Evolutionary conservation across 2,113 vertebrate species (phyloP).

Genomic region (Capricornis sumatraensis): DNA sequence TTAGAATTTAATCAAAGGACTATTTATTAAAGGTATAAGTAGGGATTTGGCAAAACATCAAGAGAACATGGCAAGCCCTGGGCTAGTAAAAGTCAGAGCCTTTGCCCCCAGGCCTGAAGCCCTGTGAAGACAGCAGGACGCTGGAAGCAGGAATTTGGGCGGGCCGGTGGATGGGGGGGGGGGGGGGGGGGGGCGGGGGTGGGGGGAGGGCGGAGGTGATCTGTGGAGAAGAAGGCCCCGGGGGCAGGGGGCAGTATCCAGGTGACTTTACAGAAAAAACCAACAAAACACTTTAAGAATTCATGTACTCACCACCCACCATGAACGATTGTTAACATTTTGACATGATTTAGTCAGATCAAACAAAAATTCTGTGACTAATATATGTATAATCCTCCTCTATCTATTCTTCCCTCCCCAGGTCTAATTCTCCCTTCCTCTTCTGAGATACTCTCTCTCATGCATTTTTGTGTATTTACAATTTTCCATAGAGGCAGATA

Average conservation of each 20-base stretch:
- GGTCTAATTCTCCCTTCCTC: background rate
- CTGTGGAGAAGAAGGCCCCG: background rate
- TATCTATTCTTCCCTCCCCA: background rate
- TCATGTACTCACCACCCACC: background rate
- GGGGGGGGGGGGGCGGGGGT: too few relatives aligned
- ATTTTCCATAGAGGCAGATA: background rate
- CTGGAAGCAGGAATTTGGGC: accelerated
- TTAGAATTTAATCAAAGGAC: background rate
- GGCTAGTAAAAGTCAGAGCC: background rate
- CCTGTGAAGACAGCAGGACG: background rate
- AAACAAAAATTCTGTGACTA: background rate
- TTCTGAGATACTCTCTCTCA: background rate
- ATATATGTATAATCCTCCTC: background rate
- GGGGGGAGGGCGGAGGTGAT: background rate
- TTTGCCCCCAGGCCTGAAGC: background rate
- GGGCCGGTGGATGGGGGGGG: accelerated
- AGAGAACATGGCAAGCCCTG: background rate
- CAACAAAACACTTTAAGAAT: background rate
- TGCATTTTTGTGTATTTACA: background rate
- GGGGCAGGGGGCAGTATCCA: background rate
- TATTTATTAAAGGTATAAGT: background rate
- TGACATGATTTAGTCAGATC: background rate
- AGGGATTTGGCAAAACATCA: background rate
- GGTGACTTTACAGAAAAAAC: background rate
- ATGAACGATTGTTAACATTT: background rate